Conservation (phyloP, 2,797 vertebrate genomes). For the Danio kyathit region DNA sequence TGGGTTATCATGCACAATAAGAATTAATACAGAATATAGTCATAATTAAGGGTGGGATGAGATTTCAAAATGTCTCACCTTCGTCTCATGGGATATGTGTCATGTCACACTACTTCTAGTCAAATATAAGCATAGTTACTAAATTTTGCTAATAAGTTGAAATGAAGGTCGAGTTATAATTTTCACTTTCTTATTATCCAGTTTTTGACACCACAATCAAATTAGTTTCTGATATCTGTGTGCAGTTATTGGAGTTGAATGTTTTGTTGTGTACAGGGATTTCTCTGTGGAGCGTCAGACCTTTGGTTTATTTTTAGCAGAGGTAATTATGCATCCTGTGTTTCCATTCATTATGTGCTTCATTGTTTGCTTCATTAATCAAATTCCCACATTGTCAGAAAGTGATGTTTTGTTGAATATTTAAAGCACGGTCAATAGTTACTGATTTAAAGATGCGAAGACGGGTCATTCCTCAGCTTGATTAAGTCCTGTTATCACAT, state of each 20-base stretch:
- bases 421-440: background rate
- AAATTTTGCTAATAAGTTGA: too few species aligned
- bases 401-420: background rate
- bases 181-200: background rate
- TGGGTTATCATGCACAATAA: background rate
- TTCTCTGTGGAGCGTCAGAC: background rate
- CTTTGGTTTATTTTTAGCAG: background rate
- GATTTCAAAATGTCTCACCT: too few species aligned
- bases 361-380: constrained; percentile 15
- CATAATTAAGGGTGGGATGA: too few species aligned
- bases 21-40: background rate
- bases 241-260: background rate
- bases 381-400: background rate
- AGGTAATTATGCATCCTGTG: constrained; percentile 1
- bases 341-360: background rate
- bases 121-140: too few species aligned
- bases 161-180: background rate
- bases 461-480: background rate
- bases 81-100: too few species aligned
- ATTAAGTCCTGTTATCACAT: background rate
- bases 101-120: too few species aligned
- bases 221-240: constrained; percentile 9
- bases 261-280: background rate
- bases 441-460: background rate
- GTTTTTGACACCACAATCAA: background rate